These are phyloP conservation scores for Drosophila paracracens DNA, from an alignment of 2,888 invertebrate genomes.

Conservation along the genomic window DNA sequence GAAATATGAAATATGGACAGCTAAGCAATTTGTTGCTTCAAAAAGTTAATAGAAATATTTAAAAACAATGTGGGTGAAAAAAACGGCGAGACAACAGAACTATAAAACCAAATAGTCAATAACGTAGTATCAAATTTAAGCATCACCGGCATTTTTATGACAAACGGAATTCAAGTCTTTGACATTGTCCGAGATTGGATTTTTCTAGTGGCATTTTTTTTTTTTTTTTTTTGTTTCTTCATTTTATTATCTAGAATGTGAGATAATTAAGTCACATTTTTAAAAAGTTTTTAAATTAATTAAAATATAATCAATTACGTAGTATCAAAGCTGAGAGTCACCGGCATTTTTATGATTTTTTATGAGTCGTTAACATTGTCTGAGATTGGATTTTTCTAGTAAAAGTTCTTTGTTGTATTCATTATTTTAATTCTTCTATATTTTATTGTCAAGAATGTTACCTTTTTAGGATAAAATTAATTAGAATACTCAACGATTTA, in stretches of 20 bases:
- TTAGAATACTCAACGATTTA: slow-evolving; percentile 34
- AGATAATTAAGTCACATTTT: slow-evolving; percentile 53
- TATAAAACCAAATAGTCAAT: slow-evolving; percentile 41
- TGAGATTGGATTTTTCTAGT: slow-evolving; percentile 6
- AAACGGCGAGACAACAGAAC: slow-evolving; percentile 25
- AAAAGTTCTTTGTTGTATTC: slow-evolving; percentile 4
- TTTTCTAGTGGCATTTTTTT: slow-evolving; percentile 11
- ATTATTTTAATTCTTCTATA: background rate
- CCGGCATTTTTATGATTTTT: slow-evolving; percentile 49
- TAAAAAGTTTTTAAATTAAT: slow-evolving; percentile 42
- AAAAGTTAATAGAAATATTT: slow-evolving; percentile 33
- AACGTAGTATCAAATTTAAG: slow-evolving; percentile 34
- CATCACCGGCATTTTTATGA: slow-evolving; percentile 52
- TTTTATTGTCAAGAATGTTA: slow-evolving; percentile 33
- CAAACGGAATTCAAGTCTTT: slow-evolving; percentile 58
- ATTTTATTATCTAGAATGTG: slow-evolving; percentile 23
- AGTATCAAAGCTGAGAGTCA: slow-evolving; percentile 26
- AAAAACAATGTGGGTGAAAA: slow-evolving; percentile 55
- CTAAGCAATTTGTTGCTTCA: slow-evolving; percentile 17
- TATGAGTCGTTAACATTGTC: slow-evolving; percentile 47
- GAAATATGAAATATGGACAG: slow-evolving; percentile 30
- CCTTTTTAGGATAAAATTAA: slow-evolving; percentile 48
- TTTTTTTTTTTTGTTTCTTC: background rate
- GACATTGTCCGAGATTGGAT: slow-evolving; percentile 36
- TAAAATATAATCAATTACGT: slow-evolving; percentile 22